Conservation (phyloP, 1,140 invertebrate genomes). For the Meteorus sp. region DNA sequence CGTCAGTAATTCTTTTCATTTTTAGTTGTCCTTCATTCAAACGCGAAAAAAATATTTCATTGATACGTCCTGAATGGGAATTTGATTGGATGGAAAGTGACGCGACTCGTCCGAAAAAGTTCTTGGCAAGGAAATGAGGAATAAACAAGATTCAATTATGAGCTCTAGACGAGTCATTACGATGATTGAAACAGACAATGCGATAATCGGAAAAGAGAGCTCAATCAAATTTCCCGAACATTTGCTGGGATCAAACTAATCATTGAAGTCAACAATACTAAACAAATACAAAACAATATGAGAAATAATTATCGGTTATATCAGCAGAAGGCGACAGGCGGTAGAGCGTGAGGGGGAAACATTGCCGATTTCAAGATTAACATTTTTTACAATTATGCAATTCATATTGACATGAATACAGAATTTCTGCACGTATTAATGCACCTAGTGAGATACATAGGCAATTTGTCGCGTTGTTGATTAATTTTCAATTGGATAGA, state of each 20-base stretch:
- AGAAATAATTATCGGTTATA: background rate
- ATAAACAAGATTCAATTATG: constrained; percentile 30
- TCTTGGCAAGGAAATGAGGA: constrained; percentile 25
- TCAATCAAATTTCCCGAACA: constrained; percentile 52
- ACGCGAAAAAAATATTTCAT: background rate
- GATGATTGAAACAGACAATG: constrained; percentile 33
- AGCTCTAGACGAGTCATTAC: constrained; percentile 44
- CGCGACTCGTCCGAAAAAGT: constrained; percentile 41
- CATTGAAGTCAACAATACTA: constrained; percentile 30
- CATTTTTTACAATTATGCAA: constrained; percentile 26
- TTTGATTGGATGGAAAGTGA: constrained; percentile 25
- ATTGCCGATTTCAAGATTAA: background rate
- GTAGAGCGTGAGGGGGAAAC: background rate
- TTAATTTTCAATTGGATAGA: constrained; percentile 43
- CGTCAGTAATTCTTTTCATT: constrained; percentile 9
- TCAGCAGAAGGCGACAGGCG: no score
- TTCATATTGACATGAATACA: constrained; percentile 25
- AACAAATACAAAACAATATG: constrained; percentile 28
- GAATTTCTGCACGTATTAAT: no score
- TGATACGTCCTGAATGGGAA: constrained; percentile 5
- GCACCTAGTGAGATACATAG: constrained; percentile 19
- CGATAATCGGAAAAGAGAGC: constrained; percentile 37
- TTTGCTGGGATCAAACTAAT: constrained; percentile 30
- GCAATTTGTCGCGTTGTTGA: constrained; percentile 37
- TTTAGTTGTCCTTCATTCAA: constrained; percentile 2